Evolutionary conservation across 2,888 invertebrate species (phyloP).

Genomic region (Beris morrisii): DNA sequence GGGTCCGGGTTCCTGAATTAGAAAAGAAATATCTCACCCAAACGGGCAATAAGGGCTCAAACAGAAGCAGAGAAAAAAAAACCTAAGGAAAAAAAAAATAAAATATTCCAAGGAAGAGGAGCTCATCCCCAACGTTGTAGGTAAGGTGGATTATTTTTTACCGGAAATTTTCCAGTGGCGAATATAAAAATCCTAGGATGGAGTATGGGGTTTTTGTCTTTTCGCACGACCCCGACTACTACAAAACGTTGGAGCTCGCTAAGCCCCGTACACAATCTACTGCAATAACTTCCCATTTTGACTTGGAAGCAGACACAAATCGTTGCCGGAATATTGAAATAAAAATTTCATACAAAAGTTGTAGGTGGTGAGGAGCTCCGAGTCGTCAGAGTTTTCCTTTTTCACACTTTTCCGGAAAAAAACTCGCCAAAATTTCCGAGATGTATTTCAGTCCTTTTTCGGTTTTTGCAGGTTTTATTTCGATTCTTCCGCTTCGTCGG

Average conservation of each 20-base stretch:
- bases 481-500: neutral
- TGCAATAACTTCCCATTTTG: constrained; percentile 6
- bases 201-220: neutral
- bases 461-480: neutral
- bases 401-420: neutral
- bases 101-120: too few relatives aligned
- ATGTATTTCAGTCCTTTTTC: neutral
- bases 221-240: too few relatives aligned
- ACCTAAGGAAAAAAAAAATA: neutral
- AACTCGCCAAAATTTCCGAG: neutral
- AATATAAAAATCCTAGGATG: too few relatives aligned
- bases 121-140: too few relatives aligned
- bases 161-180: too few relatives aligned
- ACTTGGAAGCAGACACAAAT: constrained; percentile 9
- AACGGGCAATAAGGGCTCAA: constrained; percentile 28
- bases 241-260: too few relatives aligned
- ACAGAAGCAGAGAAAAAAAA: constrained; percentile 9
- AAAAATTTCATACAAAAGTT: constrained; percentile 31
- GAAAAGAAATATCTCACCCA: constrained; percentile 33
- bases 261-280: constrained; percentile 18
- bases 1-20: constrained; percentile 12
- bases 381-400: constrained; percentile 7
- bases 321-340: constrained; percentile 29
- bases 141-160: too few relatives aligned
- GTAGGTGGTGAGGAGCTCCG: constrained; percentile 9